Evolutionary conservation across 2,888 invertebrate species (phyloP).

Genomic region (Noctua pronuba): DNA sequence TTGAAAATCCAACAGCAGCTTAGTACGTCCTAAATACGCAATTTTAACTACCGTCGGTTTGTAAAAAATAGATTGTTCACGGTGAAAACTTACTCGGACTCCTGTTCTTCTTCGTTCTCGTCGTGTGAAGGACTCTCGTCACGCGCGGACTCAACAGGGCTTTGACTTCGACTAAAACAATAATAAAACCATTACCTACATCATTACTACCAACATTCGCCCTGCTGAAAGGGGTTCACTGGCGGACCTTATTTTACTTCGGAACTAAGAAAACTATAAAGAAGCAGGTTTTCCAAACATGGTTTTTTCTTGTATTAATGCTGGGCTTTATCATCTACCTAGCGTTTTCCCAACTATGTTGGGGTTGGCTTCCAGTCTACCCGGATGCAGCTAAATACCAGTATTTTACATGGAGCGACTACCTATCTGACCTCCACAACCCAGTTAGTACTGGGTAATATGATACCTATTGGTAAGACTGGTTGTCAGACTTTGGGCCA

Average conservation of each 20-base stretch:
- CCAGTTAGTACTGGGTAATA: no score
- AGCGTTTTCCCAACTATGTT: no score
- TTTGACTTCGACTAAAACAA: slow-evolving; percentile 11
- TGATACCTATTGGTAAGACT: no score
- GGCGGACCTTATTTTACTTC: background rate
- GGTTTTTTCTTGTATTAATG: no score
- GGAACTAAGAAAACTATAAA: background rate
- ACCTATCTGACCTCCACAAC: no score
- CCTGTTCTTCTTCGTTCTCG: slow-evolving; percentile 25
- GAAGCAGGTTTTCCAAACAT: no score
- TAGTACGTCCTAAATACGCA: background rate
- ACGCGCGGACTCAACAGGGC: background rate
- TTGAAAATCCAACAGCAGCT: background rate
- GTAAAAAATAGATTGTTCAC: background rate
- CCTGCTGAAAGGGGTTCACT: background rate
- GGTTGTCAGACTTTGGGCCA: no score
- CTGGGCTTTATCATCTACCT: no score
- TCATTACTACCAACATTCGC: background rate
- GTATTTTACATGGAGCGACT: no score
- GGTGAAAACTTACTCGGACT: slow-evolving; percentile 25
- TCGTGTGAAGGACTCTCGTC: slow-evolving; percentile 1
- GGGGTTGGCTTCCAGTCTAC: no score
- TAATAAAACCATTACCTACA: background rate
- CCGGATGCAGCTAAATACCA: no score
- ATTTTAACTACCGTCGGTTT: background rate